phyloP scores from a whole-genome alignment of 2,888 invertebrate species.

The Acanthosoma haemorrhoidale region DNA sequence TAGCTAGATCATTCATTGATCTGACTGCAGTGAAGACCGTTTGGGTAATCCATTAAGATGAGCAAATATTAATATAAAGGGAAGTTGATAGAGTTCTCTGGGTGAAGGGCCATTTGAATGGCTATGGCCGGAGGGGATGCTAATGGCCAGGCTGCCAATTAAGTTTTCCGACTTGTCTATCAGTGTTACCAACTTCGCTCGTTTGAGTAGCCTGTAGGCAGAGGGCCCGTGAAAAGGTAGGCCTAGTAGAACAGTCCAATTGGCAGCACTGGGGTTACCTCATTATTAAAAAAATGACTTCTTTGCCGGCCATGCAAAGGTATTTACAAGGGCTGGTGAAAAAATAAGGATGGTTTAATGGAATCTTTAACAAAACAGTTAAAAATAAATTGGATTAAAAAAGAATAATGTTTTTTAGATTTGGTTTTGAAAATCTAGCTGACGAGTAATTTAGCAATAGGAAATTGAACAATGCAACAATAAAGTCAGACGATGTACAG shows the following conservation, averaged over 20 bases:
- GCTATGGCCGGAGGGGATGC: background rate
- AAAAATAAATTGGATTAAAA: too few relatives aligned
- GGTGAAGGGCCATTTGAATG: background rate
- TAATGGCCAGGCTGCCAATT: constrained; percentile 14
- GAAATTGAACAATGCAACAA: too few relatives aligned
- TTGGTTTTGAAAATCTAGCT: too few relatives aligned
- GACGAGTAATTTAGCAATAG: too few relatives aligned
- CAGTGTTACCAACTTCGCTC: constrained; percentile 17
- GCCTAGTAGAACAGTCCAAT: background rate
- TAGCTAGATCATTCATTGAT: background rate
- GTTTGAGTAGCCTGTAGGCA: background rate
- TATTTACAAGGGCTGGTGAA: too few relatives aligned
- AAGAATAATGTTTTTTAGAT: too few relatives aligned
- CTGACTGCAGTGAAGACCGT: background rate
- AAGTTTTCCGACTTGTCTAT: constrained; percentile 21
- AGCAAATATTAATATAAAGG: constrained; percentile 5
- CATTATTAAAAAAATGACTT: too few relatives aligned
- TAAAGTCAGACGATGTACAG: too few relatives aligned
- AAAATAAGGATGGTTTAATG: too few relatives aligned
- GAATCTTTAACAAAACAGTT: too few relatives aligned
- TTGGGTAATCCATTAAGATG: background rate
- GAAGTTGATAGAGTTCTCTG: background rate
- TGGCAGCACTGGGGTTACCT: background rate
- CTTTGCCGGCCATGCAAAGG: too few relatives aligned
- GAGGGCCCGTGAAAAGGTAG: too few relatives aligned